These are phyloP conservation scores for Manduca sexta DNA, from an alignment of 1,140 invertebrate genomes.

Conservation along the genomic window DNA sequence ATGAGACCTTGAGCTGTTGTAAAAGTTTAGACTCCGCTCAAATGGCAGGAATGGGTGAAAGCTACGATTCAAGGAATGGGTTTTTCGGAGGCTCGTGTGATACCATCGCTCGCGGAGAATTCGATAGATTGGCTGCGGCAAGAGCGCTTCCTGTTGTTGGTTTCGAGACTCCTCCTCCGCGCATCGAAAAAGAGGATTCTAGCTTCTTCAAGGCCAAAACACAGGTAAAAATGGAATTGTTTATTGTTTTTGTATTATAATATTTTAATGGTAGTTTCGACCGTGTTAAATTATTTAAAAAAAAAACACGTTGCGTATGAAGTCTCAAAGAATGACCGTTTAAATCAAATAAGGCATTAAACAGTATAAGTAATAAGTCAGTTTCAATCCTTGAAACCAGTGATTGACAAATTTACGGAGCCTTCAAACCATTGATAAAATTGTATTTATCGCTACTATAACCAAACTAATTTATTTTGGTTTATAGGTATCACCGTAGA, in stretches of 20 bases:
- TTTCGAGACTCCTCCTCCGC: conserved; percentile 55
- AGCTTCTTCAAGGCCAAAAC: background rate
- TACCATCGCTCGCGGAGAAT: conserved; percentile 57
- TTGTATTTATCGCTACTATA: too few relatives aligned
- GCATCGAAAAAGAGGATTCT: conserved; percentile 42
- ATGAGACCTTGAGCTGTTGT: conserved; percentile 71
- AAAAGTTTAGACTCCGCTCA: conserved; percentile 69
- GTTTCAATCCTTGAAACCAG: too few relatives aligned
- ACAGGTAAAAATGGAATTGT: background rate
- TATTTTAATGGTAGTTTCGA: too few relatives aligned
- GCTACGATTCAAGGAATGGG: conserved; percentile 67
- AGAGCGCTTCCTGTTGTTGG: conserved; percentile 34
- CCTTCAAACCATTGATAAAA: too few relatives aligned
- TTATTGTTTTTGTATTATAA: too few relatives aligned
- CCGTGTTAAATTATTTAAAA: too few relatives aligned
- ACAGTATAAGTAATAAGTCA: background rate
- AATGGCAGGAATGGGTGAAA: conserved; percentile 63
- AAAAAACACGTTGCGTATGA: too few relatives aligned
- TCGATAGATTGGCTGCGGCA: conserved; percentile 41
- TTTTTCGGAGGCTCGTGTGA: conserved; percentile 66
- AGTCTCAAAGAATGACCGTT: too few relatives aligned
- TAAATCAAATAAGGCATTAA: too few relatives aligned
- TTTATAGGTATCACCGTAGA: too few relatives aligned
- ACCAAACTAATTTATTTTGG: too few relatives aligned
- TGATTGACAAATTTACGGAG: too few relatives aligned